Conservation (phyloP, 2,888 invertebrate genomes). For the Thereva unica region DNA sequence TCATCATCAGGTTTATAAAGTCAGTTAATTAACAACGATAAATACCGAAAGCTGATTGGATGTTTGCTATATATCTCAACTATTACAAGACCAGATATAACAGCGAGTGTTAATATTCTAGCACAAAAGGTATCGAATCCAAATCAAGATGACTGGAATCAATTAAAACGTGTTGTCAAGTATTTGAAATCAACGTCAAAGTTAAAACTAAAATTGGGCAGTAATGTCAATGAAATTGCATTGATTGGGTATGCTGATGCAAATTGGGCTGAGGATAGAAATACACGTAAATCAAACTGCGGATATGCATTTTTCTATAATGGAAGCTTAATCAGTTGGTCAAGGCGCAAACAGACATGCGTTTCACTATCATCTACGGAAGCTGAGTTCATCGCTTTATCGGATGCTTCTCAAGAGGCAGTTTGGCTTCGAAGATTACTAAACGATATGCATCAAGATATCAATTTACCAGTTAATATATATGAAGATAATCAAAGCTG, state of each 20-base stretch:
- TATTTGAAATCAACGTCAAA: constrained; percentile 43
- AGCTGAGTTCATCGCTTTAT: constrained; percentile 44
- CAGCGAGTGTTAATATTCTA: constrained; percentile 41
- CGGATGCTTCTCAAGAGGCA: constrained; percentile 45
- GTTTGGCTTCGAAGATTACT: constrained; percentile 43
- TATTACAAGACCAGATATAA: constrained; percentile 44
- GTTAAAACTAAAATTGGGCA: constrained; percentile 25
- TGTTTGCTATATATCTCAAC: constrained; percentile 42
- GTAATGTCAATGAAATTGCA: background rate
- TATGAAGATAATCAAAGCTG: constrained; percentile 48
- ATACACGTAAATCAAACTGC: constrained; percentile 48
- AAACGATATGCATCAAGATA: constrained; percentile 38
- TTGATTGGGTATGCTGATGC: constrained; percentile 47
- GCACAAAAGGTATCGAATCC: constrained; percentile 46
- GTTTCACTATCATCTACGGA: constrained; percentile 45
- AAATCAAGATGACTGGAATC: constrained; percentile 46
- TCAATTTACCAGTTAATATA: constrained; percentile 38
- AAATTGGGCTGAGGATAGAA: constrained; percentile 48
- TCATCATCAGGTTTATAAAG: constrained; percentile 39
- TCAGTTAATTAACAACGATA: constrained; percentile 32
- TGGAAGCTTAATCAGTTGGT: constrained; percentile 46
- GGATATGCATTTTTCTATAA: constrained; percentile 45
- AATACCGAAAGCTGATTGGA: constrained; percentile 40
- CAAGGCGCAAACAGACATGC: constrained; percentile 46
- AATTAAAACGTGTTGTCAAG: constrained; percentile 45